These are phyloP conservation scores for Blera fallax DNA, from an alignment of 2,888 invertebrate genomes.

Conservation along the genomic window DNA sequence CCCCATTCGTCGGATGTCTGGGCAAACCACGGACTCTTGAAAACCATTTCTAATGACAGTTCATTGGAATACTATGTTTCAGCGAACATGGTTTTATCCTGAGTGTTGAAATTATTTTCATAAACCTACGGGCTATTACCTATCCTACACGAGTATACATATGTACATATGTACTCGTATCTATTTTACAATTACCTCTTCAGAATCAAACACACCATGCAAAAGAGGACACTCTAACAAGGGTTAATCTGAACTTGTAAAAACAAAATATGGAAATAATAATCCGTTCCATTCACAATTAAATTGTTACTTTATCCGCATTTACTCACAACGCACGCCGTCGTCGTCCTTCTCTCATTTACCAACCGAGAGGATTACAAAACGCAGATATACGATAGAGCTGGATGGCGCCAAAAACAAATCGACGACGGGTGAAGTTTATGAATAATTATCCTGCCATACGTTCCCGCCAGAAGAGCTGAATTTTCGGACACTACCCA, in stretches of 20 bases:
- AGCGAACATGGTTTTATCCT: no score
- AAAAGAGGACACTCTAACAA: slow-evolving; percentile 20
- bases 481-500: slow-evolving; percentile 56
- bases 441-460: slow-evolving; percentile 69
- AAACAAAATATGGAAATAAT: slow-evolving; percentile 57
- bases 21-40: no score
- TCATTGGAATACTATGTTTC: no score
- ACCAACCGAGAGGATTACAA: slow-evolving; percentile 21
- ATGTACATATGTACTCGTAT: no score
- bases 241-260: slow-evolving; percentile 47
- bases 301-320: slow-evolving; percentile 62
- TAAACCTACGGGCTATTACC: no score
- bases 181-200: no score
- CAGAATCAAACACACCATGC: neutral
- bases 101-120: no score
- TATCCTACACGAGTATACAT: no score
- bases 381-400: neutral
- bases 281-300: slow-evolving; percentile 58
- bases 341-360: slow-evolving; percentile 1
- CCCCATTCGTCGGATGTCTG: no score
- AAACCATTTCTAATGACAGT: no score
- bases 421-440: slow-evolving; percentile 60
- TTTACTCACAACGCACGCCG: slow-evolving; percentile 14
- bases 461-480: slow-evolving; percentile 38
- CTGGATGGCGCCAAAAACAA: slow-evolving; percentile 51